A percentile compares a stretch with the other conserved stretches of the same genome.
phyloP scores from a whole-genome alignment of 1,140 invertebrate genomes.

The Papilio aristodemus region DNA sequence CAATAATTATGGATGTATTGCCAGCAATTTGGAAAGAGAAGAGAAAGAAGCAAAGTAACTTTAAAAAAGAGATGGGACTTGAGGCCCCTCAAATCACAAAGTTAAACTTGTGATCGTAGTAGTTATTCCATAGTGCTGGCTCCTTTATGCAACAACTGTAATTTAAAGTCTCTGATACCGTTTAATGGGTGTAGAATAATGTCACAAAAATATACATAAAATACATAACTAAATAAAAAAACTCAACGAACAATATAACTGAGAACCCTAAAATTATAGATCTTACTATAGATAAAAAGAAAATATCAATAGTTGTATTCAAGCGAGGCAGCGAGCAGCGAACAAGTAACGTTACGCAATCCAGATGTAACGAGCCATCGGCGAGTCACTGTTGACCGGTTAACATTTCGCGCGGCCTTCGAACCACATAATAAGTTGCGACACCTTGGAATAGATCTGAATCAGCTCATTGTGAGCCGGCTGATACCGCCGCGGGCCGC shows the following conservation, averaged over 20 bases:
- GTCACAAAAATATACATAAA: too few relatives aligned
- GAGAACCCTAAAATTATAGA: background rate
- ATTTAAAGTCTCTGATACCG: too few relatives aligned
- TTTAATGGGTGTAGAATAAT: too few relatives aligned
- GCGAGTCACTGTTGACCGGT: slow-evolving; percentile 53
- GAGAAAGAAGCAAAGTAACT: too few relatives aligned
- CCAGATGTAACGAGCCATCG: slow-evolving; percentile 55
- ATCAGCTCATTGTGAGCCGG: slow-evolving; percentile 40
- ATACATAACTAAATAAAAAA: too few relatives aligned
- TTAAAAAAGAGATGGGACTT: too few relatives aligned
- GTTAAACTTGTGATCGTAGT: too few relatives aligned
- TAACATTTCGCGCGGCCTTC: slow-evolving; percentile 65
- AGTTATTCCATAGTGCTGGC: too few relatives aligned
- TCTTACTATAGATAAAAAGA: background rate
- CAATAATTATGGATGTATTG: too few relatives aligned
- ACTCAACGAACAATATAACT: background rate
- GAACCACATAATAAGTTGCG: slow-evolving; percentile 45
- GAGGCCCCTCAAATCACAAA: too few relatives aligned
- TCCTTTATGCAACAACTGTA: too few relatives aligned
- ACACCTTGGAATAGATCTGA: slow-evolving; percentile 46
- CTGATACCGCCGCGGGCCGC: slow-evolving; percentile 19
- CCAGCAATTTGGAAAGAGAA: too few relatives aligned
- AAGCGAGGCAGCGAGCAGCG: background rate
- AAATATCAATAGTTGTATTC: background rate
- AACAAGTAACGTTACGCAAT: slow-evolving; percentile 42